Conservation (phyloP, 2,797 vertebrate species). For the Clamator glandarius region DNA sequence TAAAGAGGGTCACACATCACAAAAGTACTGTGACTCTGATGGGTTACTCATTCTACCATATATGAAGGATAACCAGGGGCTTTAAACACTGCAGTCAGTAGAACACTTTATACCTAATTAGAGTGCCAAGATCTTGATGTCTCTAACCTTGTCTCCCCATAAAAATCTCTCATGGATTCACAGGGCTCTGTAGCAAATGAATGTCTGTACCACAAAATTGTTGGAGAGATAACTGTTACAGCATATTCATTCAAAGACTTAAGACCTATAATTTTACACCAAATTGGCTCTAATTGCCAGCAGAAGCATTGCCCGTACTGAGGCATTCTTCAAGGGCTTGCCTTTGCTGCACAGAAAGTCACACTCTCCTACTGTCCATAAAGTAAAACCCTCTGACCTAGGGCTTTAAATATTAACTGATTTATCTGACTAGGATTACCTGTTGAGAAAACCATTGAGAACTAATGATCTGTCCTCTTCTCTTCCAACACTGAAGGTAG, state of each 20-base stretch:
- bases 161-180: slow-evolving; percentile 28
- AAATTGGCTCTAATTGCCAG: slow-evolving; percentile 55
- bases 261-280: slow-evolving; percentile 58
- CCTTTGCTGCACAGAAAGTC: not conserved
- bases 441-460: slow-evolving; percentile 48
- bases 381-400: slow-evolving; percentile 47
- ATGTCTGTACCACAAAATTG: slow-evolving; percentile 39
- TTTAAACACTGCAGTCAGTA: not conserved
- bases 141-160: not conserved
- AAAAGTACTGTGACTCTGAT: not conserved
- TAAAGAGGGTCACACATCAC: not conserved
- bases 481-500: slow-evolving; percentile 2
- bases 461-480: slow-evolving; percentile 48
- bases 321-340: slow-evolving; percentile 10
- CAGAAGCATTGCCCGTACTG: slow-evolving; percentile 9
- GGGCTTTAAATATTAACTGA: slow-evolving; percentile 40
- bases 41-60: not conserved
- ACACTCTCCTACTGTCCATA: slow-evolving; percentile 27
- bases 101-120: slow-evolving; percentile 12
- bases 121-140: not conserved
- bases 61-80: not conserved
- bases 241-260: not conserved
- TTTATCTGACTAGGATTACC: slow-evolving; percentile 51
- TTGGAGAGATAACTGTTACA: slow-evolving; percentile 50
- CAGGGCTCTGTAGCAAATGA: not conserved